These are phyloP conservation scores for Lutraria lutraria DNA, from an alignment of 2,888 invertebrate species.

Conservation along the genomic window DNA sequence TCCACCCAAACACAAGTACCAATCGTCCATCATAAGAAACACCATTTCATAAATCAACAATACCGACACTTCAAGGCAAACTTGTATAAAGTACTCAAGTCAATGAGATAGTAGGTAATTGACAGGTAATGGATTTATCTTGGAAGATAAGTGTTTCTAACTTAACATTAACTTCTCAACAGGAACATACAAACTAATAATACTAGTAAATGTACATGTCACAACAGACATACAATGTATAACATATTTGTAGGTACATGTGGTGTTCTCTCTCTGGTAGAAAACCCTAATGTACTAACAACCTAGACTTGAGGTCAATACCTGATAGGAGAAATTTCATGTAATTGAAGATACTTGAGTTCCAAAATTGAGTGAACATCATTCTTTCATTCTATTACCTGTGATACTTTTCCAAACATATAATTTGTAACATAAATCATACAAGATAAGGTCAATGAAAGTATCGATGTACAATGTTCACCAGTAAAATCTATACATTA, in stretches of 20 bases:
- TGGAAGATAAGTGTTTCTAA: slow-evolving; percentile 31
- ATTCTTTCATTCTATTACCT: too few species aligned
- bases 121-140: slow-evolving; percentile 42
- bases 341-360: too few species aligned
- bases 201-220: slow-evolving; percentile 2
- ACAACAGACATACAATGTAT: neutral
- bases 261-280: neutral
- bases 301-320: too few species aligned
- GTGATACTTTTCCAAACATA: too few species aligned
- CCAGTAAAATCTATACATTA: too few species aligned
- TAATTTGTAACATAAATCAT: too few species aligned
- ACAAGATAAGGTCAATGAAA: too few species aligned
- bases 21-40: neutral
- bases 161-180: slow-evolving; percentile 21
- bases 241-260: neutral
- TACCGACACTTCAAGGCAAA: slow-evolving; percentile 10
- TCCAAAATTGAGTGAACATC: too few species aligned
- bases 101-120: slow-evolving; percentile 23
- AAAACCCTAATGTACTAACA: neutral
- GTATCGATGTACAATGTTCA: too few species aligned
- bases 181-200: neutral
- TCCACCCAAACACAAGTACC: slow-evolving; percentile 1
- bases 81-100: neutral
- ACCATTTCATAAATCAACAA: slow-evolving; percentile 3
- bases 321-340: too few species aligned